These are phyloP conservation scores for Lasioglossum morio DNA, from an alignment of 2,888 invertebrate species.

Conservation along the genomic window DNA sequence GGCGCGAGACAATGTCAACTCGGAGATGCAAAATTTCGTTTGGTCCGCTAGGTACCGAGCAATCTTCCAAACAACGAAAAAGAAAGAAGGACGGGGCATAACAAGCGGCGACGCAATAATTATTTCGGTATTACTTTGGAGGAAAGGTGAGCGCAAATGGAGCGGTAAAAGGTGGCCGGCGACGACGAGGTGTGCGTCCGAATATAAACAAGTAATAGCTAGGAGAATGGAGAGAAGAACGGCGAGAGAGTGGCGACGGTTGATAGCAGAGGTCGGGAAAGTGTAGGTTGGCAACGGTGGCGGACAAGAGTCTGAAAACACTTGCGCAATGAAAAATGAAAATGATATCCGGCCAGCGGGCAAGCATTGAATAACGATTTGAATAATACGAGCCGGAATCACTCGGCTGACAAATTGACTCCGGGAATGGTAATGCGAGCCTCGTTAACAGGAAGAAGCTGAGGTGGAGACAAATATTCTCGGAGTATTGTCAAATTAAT, in stretches of 20 bases:
- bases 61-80: neutral
- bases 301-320: neutral
- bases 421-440: conserved; percentile 32
- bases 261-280: conserved; percentile 30
- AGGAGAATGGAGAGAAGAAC: neutral
- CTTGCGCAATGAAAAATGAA: conserved; percentile 16
- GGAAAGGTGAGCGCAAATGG: conserved; percentile 42
- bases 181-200: conserved; percentile 22
- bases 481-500: conserved; percentile 32
- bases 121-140: conserved; percentile 18
- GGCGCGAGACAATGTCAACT: neutral
- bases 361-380: conserved; percentile 24
- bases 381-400: conserved; percentile 19
- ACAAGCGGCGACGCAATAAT: neutral
- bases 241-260: neutral
- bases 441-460: conserved; percentile 30
- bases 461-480: conserved; percentile 1
- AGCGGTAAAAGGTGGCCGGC: conserved; percentile 41
- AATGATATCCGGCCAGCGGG: conserved; percentile 5
- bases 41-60: neutral
- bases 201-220: conserved; percentile 37
- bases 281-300: neutral
- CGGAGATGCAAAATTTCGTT: neutral
- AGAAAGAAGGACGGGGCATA: neutral
- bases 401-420: conserved; percentile 40